phyloP scores from a whole-genome alignment of 2,797 vertebrate species.

The Mallotus villosus region DNA sequence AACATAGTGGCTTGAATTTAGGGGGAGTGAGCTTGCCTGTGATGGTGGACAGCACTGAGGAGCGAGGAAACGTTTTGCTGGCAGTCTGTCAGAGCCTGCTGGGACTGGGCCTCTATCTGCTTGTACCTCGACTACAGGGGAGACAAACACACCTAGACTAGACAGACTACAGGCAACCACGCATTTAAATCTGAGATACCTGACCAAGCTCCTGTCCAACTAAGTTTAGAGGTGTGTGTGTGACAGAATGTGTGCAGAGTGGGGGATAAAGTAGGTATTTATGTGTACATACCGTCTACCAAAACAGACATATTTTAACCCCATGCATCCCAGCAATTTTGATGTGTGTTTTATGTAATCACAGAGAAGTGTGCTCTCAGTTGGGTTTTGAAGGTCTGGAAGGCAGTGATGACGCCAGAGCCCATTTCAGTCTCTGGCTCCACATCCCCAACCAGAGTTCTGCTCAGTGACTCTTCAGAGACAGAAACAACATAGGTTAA shows the following conservation, averaged over 20 bases:
- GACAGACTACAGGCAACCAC: neutral
- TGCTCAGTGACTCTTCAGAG: slow-evolving; percentile 23
- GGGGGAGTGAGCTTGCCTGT: slow-evolving; percentile 69
- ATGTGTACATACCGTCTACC: neutral
- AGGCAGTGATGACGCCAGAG: slow-evolving; percentile 53
- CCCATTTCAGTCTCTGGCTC: slow-evolving; percentile 48
- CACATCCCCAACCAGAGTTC: slow-evolving; percentile 28
- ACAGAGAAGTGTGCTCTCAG: slow-evolving; percentile 79
- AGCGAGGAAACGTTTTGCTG: slow-evolving; percentile 72
- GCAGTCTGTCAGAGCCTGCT: slow-evolving; percentile 63
- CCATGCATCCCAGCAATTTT: neutral
- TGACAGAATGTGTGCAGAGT: neutral
- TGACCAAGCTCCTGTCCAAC: neutral
- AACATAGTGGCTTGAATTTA: neutral
- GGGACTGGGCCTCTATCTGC: slow-evolving; percentile 62
- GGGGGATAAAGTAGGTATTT: neutral
- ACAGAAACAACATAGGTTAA: neutral
- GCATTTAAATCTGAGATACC: neutral
- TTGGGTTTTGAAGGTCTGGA: slow-evolving; percentile 74
- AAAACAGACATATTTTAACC: neutral
- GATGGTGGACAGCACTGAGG: slow-evolving; percentile 75
- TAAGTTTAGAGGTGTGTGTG: neutral
- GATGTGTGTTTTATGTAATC: slow-evolving; percentile 33
- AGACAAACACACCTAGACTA: neutral
- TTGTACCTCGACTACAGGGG: slow-evolving; percentile 62